Evolutionary conservation across 2,888 invertebrate species (phyloP), one percentile per base, ranked within the genome.

Genomic region (Rhingia rostrata): DNA sequence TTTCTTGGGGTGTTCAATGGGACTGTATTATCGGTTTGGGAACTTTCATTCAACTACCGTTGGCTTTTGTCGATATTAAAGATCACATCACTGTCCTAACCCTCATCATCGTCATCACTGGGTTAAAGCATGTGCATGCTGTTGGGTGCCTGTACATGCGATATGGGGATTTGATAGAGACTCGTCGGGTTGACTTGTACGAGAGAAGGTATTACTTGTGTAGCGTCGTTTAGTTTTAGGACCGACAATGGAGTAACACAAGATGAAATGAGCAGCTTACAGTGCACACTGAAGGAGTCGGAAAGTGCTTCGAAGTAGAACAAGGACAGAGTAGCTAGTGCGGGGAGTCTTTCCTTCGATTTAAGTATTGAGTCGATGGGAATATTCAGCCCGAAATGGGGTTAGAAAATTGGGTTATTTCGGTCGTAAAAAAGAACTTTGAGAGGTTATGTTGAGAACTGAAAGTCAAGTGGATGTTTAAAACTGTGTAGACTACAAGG

Each of bases 141-240:
- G 22, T 49, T 39, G 45, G 54, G 67, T 66, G 32, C 6, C 9
- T 66, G 32, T 69, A 6, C 45, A 30, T 49, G 60, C 49, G 61
- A 74, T 64, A 79, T 60, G 69, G 74, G 78, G 64, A 74, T 79
- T 79, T 79, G 64, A 79, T 84, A 54, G 53, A 69, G 84, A 22
- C 22, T 66, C 74, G 54, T 61, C 80, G 74, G 56, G 84, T 70
- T 84, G 64, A 75, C 74, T 80, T 66, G 41, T 66, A 69, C 54
- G 54, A 67, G 69, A 53, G 60, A 6, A 12, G 32, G 30, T 30
- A 51, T 64, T 60, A 33, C 73, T 70, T 64, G 70, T 79, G 41
- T 61, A 63, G 70, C 45, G 79, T 84, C 74, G 69, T 84, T 80
- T 80, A 66, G 64, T 84, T 84, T 84, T 64, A 84, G 84, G 66